Conservation (phyloP, 92 coral and sea anemone species). For the Porites cylindrica region DNA sequence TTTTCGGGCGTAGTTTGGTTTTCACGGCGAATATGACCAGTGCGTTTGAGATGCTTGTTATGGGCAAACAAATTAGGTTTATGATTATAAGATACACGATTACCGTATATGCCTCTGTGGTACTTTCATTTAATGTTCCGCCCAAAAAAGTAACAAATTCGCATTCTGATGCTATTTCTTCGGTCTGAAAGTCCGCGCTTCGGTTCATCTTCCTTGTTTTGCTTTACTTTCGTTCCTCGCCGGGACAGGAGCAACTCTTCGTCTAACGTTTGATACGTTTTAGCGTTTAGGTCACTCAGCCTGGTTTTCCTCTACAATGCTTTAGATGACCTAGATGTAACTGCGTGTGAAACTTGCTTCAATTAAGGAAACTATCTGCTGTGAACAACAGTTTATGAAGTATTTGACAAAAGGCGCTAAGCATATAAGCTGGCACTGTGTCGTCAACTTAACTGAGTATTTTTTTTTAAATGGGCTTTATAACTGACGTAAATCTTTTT, state of each 20-base stretch:
- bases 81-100: not conserved
- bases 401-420: too few species aligned
- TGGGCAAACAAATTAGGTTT: not conserved
- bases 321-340: too few species aligned
- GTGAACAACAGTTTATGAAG: too few species aligned
- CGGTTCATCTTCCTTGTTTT: not conserved
- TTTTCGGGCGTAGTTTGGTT: not conserved
- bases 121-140: not conserved
- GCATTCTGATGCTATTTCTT: not conserved
- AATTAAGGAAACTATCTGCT: too few species aligned
- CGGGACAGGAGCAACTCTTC: not conserved
- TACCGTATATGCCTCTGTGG: not conserved
- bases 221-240: not conserved
- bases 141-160: not conserved
- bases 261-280: too few species aligned
- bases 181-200: not conserved
- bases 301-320: too few species aligned
- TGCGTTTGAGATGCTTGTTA: not conserved
- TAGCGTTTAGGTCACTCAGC: too few species aligned
- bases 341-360: too few species aligned
- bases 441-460: too few species aligned
- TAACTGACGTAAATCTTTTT: too few species aligned
- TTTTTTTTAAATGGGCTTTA: too few species aligned
- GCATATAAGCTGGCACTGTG: too few species aligned
- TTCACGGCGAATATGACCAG: constrained; percentile 19